Evolutionary conservation across 2,888 invertebrate species (phyloP).

Genomic region (Caenorhabditis doughertyi): DNA sequence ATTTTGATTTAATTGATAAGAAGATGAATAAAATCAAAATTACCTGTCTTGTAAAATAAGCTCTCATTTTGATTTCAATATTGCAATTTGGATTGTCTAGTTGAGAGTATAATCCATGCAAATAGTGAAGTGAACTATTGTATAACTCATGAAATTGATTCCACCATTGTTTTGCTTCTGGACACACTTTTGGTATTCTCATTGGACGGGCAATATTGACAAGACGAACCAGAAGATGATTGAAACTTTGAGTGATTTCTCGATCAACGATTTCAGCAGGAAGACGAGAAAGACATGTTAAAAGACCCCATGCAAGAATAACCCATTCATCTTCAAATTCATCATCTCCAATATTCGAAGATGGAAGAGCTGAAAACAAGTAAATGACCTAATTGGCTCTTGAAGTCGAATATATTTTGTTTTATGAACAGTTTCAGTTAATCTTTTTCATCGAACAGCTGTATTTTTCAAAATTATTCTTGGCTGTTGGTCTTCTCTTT

Average conservation of each 20-base stretch:
- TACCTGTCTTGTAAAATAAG: slow-evolving; percentile 56
- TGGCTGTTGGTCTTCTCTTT: background rate
- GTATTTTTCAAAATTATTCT: too few species aligned
- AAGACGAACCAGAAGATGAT: slow-evolving; percentile 44
- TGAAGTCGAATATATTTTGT: too few species aligned
- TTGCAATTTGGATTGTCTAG: slow-evolving; percentile 58
- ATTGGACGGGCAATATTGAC: slow-evolving; percentile 56
- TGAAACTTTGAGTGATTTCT: slow-evolving; percentile 32
- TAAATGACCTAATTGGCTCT: too few species aligned
- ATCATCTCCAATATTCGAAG: slow-evolving; percentile 17
- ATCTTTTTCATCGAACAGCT: too few species aligned
- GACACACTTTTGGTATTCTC: slow-evolving; percentile 30
- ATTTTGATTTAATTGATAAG: background rate
- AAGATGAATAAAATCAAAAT: too few species aligned
- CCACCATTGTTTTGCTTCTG: slow-evolving; percentile 43
- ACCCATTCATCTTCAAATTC: slow-evolving; percentile 70
- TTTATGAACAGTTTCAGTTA: too few species aligned
- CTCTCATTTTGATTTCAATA: slow-evolving; percentile 44
- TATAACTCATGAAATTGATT: slow-evolving; percentile 54
- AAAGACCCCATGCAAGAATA: slow-evolving; percentile 65
- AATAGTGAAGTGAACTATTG: slow-evolving; percentile 54
- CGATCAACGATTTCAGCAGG: slow-evolving; percentile 23
- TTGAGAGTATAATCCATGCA: slow-evolving; percentile 68
- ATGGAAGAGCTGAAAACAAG: slow-evolving; percentile 43
- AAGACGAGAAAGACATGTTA: slow-evolving; percentile 53